Evolutionary conservation across 1,140 invertebrate genomes (phyloP), one percentile per base, ranked within the genome.

Genomic region (Hylaeus volcanicus): DNA sequence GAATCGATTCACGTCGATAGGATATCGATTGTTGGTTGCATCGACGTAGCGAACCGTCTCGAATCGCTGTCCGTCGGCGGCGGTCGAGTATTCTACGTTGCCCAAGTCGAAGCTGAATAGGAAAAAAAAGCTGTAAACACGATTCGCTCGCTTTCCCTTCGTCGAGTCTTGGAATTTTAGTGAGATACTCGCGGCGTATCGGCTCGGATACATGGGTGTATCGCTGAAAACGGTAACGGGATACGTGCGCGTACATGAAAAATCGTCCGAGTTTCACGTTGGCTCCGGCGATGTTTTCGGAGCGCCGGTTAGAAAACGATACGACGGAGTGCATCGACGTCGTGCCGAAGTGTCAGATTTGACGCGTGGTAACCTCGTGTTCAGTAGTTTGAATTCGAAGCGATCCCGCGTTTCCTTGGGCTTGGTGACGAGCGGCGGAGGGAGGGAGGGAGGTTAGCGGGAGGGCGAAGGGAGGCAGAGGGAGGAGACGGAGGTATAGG

Each of bases 311-410:
- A 53, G 73, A 56, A 68, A 74, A 64, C 15, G 75, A 73, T 60
- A 45, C 45, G 45, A n/a, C 63, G 76, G 26, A 26, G 70, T 72
- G 61, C 69, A 75, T 77, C 77, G 72, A 79, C 82, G 85, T 61
- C 45, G 79, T 75, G 72, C 63, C 76, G 86, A 89, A 88, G 92
- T 92, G 92, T 93, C 92, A 93, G 91, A 92, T 93, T 93, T 93
- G 93, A 93, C 92, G 92, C 92, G 92, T 93, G 93, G 89, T 92
- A 93, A 93, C 93, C 92, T 93, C 92, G 93, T 93, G 93, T 93
- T 93, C 92, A 90, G 92, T 93, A 91, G 92, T 93, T 93, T 93
- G 92, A 93, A 93, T 93, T 93, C 90, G 86, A 93, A 92, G 91
- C 92, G 91, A 93, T 93, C 92, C 92, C 93, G 93, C 93, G 93